Evolutionary conservation across 2,888 invertebrate species (phyloP).

Genomic region (Xanthorhoe spadicearia): DNA sequence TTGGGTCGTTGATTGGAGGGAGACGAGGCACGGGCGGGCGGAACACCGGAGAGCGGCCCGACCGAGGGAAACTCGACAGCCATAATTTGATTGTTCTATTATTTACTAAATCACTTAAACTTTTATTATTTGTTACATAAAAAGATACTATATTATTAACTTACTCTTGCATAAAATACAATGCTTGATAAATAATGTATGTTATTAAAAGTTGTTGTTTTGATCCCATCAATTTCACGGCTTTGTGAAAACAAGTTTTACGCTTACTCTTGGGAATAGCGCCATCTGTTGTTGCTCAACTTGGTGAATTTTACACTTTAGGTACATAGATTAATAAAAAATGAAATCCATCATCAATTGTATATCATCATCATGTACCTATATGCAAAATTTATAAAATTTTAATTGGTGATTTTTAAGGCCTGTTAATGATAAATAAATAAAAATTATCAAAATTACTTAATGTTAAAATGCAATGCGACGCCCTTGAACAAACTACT

Average conservation of each 20-base stretch:
- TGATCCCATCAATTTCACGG: constrained; percentile 14
- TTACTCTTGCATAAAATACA: not conserved
- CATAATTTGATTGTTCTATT: constrained; percentile 42
- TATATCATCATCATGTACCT: too few species aligned
- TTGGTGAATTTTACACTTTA: too few species aligned
- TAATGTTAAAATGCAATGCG: too few species aligned
- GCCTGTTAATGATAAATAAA: too few species aligned
- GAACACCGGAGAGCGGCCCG: constrained; percentile 77
- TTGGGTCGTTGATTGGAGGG: constrained; percentile 62
- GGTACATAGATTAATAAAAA: too few species aligned
- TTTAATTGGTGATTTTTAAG: too few species aligned
- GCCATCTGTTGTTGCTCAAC: constrained; percentile 8
- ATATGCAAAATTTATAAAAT: too few species aligned
- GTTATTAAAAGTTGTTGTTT: constrained; percentile 14
- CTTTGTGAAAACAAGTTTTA: not conserved
- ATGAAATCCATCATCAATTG: too few species aligned
- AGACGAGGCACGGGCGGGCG: constrained; percentile 59
- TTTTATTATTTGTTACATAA: not conserved
- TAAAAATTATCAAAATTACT: too few species aligned
- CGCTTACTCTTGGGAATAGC: constrained; percentile 5
- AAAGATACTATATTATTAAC: not conserved
- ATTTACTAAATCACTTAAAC: not conserved
- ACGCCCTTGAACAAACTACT: too few species aligned
- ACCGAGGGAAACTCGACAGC: constrained; percentile 70
- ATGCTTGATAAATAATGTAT: not conserved